Evolutionary conservation across 2,888 invertebrate genomes (phyloP).

Genomic region (Heliconius charithonia): DNA sequence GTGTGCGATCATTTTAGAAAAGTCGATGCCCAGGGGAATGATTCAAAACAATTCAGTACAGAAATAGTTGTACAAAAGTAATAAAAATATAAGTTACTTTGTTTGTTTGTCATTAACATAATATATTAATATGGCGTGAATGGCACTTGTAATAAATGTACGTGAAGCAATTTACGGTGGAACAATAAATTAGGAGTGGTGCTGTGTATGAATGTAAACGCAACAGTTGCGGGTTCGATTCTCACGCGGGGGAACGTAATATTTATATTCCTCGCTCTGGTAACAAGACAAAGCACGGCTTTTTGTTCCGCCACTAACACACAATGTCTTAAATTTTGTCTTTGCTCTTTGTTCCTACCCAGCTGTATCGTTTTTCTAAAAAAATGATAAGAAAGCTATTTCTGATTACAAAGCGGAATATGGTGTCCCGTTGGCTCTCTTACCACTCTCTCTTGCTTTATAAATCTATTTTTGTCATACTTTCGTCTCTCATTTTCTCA

Average conservation of each 20-base stretch:
- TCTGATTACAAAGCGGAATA: no score
- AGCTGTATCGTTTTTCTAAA: no score
- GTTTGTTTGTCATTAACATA: conserved; percentile 15
- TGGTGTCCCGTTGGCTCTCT: no score
- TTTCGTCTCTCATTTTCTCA: no score
- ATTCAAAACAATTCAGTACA: not conserved
- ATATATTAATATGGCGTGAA: conserved; percentile 14
- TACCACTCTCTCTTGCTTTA: no score
- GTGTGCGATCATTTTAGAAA: conserved; percentile 13
- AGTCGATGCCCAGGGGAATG: conserved; percentile 16
- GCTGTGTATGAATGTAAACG: not conserved
- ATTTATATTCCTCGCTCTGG: not conserved
- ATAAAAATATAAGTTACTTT: conserved; percentile 1
- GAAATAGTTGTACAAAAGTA: not conserved
- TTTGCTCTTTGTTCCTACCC: no score
- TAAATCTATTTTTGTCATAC: no score
- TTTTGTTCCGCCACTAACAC: not conserved
- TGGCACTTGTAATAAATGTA: not conserved
- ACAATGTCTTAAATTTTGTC: not conserved
- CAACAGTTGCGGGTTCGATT: not conserved
- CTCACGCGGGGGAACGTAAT: not conserved
- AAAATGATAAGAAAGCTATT: no score
- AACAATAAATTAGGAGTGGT: not conserved
- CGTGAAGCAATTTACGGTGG: not conserved
- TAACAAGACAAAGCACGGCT: not conserved